Conservation (phyloP, 2,113 vertebrate species). For the Pithys albifrons region DNA sequence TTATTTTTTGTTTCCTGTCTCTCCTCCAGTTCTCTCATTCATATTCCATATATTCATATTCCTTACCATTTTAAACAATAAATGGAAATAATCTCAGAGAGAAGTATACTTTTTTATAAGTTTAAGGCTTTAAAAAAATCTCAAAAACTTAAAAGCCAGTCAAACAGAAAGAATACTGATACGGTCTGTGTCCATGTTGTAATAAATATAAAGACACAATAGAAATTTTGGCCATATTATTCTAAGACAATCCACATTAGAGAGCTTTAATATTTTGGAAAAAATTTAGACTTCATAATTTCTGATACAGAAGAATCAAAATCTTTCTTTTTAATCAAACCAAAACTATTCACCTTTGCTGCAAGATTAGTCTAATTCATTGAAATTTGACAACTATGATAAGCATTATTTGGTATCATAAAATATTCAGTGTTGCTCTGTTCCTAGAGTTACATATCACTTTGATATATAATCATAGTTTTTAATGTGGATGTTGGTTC, state of each 20-base stretch:
- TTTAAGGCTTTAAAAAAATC: background rate
- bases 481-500: background rate
- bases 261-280: background rate
- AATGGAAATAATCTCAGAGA: background rate
- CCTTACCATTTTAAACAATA: background rate
- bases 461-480: background rate
- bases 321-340: background rate
- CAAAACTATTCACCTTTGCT: background rate
- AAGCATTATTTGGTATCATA: background rate
- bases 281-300: background rate
- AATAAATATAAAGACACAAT: background rate
- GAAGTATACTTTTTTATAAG: background rate
- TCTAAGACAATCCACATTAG: background rate
- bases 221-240: background rate
- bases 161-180: background rate
- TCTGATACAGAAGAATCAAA: background rate
- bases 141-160: background rate
- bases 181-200: background rate
- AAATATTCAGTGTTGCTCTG: accelerated
- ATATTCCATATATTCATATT: background rate
- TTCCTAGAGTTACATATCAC: background rate
- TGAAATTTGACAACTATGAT: background rate
- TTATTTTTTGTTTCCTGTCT: background rate
- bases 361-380: background rate
- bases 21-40: background rate